A percentile compares a stretch with the other conserved stretches of the same genome.
These are phyloP conservation scores for Tachysurus fulvidraco DNA, from an alignment of 2,113 vertebrate species.

Conservation along the genomic window DNA sequence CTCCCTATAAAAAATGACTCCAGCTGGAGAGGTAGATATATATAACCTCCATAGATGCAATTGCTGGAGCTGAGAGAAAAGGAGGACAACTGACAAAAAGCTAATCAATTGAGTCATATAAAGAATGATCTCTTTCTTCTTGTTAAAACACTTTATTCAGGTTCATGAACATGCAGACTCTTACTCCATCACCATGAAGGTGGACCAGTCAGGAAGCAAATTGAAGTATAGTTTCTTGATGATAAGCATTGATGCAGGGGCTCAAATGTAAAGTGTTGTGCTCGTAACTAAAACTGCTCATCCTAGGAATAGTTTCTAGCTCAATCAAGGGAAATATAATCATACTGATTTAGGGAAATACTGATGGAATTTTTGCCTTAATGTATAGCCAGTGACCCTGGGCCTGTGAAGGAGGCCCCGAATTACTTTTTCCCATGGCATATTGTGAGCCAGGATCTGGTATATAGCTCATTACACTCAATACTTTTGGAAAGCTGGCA, in stretches of 20 bases:
- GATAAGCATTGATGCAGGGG: not conserved
- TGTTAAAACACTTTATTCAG: not conserved
- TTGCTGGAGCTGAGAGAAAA: not conserved
- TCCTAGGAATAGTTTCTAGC: not conserved
- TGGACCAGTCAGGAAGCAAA: not conserved
- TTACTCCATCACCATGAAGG: not conserved
- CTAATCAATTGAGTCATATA: not conserved
- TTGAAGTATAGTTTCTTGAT: not conserved
- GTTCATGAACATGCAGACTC: not conserved
- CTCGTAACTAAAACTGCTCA: not conserved
- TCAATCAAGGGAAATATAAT: not conserved
- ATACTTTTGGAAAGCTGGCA: not conserved
- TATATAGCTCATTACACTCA: not conserved
- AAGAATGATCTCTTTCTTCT: not conserved
- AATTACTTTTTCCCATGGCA: not conserved
- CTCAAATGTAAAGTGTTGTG: not conserved
- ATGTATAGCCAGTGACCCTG: not conserved
- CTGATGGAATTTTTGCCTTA: not conserved
- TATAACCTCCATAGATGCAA: not conserved
- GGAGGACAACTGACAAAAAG: not conserved
- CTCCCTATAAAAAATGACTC: not conserved
- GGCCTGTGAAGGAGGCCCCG: not conserved
- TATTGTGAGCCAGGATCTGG: not conserved
- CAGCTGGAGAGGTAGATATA: not conserved
- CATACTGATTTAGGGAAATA: not conserved